Conservation (phyloP, 2,888 invertebrate genomes). For the Coremacera marginata region DNA sequence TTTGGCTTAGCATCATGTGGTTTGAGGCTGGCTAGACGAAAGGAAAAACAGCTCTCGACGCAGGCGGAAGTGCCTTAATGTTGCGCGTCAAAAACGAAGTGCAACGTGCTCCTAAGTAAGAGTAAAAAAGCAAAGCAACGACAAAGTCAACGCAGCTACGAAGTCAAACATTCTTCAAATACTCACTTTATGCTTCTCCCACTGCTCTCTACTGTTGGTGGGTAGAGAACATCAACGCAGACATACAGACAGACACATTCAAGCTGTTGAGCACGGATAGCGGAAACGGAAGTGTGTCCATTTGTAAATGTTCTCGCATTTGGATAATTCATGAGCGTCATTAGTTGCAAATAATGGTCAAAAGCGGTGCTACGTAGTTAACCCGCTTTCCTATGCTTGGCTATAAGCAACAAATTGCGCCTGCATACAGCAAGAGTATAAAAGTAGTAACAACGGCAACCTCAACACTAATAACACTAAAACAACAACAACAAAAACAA, state of each 20-base stretch:
- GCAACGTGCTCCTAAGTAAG: too few relatives aligned
- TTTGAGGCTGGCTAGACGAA: too few relatives aligned
- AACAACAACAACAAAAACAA: not conserved
- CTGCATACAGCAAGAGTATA: not conserved
- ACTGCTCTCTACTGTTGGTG: too few relatives aligned
- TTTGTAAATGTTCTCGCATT: constrained; percentile 56
- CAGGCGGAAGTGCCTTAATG: too few relatives aligned
- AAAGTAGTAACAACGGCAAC: not conserved
- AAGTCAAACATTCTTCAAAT: too few relatives aligned
- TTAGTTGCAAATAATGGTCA: constrained; percentile 59
- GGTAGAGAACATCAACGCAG: not conserved
- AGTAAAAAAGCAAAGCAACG: too few relatives aligned
- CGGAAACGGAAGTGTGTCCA: constrained; percentile 53
- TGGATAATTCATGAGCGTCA: constrained; percentile 60
- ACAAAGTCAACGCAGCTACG: too few relatives aligned
- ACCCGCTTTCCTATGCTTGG: constrained; percentile 9
- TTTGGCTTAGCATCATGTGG: too few relatives aligned
- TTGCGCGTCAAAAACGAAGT: too few relatives aligned
- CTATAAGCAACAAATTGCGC: not conserved
- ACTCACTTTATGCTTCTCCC: too few relatives aligned
- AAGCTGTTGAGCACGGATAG: constrained; percentile 9
- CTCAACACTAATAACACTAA: not conserved
- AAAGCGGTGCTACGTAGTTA: constrained; percentile 17
- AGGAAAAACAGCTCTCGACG: too few relatives aligned
- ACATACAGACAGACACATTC: constrained; percentile 22